Conservation (phyloP, 1,140 invertebrate genomes). For the Lerema accius region DNA sequence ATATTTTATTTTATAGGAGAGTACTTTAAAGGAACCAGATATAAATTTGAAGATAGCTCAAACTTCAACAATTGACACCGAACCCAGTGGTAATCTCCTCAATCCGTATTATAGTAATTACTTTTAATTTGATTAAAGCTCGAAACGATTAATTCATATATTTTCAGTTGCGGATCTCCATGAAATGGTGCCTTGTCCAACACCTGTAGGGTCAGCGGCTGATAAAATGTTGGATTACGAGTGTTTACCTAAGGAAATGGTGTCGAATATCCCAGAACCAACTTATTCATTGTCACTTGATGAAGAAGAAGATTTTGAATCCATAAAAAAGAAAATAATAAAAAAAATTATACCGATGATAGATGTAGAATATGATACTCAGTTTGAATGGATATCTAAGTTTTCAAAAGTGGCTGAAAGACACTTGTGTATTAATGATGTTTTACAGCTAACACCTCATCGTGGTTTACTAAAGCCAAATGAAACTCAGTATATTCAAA, state of each 20-base stretch:
- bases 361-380: slow-evolving; percentile 43
- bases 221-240: slow-evolving; percentile 27
- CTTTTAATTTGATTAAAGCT: neutral
- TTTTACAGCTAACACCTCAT: slow-evolving; percentile 61
- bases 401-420: slow-evolving; percentile 50
- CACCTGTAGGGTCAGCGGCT: slow-evolving; percentile 35
- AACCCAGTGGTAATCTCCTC: slow-evolving; percentile 21
- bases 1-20: slow-evolving; percentile 17
- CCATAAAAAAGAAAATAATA: slow-evolving; percentile 46
- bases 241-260: slow-evolving; percentile 11
- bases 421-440: slow-evolving; percentile 52
- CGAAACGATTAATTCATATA: neutral
- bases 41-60: slow-evolving; percentile 10
- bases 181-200: slow-evolving; percentile 47
- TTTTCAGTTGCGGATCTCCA: slow-evolving; percentile 37
- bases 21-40: neutral
- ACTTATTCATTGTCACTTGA: slow-evolving; percentile 18
- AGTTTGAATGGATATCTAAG: slow-evolving; percentile 67
- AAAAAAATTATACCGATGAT: slow-evolving; percentile 63
- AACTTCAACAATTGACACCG: slow-evolving; percentile 32
- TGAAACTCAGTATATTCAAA: slow-evolving; percentile 65
- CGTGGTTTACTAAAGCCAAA: slow-evolving; percentile 65
- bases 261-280: slow-evolving; percentile 13
- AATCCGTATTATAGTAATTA: no score
- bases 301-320: slow-evolving; percentile 31